These are phyloP conservation scores for Cybosia mesomella DNA, from an alignment of 2,888 invertebrate genomes.

Conservation along the genomic window DNA sequence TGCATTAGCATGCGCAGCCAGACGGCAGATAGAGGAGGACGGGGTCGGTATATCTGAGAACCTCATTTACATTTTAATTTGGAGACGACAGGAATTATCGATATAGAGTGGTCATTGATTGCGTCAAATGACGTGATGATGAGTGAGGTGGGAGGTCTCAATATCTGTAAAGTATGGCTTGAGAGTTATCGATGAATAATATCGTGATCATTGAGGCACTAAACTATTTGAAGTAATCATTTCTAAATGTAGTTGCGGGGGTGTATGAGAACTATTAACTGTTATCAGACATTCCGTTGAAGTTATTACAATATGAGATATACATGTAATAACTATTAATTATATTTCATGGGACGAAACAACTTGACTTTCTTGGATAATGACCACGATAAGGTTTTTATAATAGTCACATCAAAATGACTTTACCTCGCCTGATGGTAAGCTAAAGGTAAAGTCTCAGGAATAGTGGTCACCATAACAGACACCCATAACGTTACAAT, in stretches of 20 bases:
- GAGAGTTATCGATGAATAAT: slow-evolving; percentile 14
- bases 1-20: slow-evolving; percentile 9
- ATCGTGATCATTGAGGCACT: slow-evolving; percentile 9
- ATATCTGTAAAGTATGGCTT: neutral
- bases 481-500: no score
- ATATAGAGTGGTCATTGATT: slow-evolving; percentile 12
- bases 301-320: neutral
- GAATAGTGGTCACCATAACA: no score
- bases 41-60: slow-evolving; percentile 17
- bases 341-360: neutral
- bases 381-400: no score
- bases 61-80: slow-evolving; percentile 52
- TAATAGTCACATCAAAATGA: no score
- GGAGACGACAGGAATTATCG: slow-evolving; percentile 25
- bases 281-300: neutral
- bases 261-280: slow-evolving; percentile 11
- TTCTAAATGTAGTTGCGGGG: slow-evolving; percentile 9
- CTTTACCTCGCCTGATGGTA: no score
- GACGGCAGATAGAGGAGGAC: neutral
- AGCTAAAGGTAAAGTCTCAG: no score
- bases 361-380: neutral
- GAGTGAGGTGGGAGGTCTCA: slow-evolving; percentile 25
- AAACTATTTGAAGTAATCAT: slow-evolving; percentile 7
- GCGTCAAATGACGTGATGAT: slow-evolving; percentile 16
- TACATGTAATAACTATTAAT: neutral